These are phyloP conservation scores for Trichogramma pretiosum DNA, from an alignment of 1,140 invertebrate species.

Conservation along the genomic window DNA sequence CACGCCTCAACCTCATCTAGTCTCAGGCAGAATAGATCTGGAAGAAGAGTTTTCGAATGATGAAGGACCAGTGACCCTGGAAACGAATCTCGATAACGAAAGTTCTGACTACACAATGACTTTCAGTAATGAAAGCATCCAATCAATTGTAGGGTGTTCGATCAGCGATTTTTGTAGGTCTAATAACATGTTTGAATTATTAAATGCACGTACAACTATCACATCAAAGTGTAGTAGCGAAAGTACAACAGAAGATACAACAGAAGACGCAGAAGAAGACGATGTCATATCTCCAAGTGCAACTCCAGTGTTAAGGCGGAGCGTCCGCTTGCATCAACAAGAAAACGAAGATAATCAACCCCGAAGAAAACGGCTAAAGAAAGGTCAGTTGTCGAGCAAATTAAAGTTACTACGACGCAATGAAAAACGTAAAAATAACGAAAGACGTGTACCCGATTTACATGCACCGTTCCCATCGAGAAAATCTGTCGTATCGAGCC, in stretches of 20 bases:
- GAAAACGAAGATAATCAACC: conserved; percentile 27
- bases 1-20: conserved; percentile 24
- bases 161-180: conserved; percentile 14
- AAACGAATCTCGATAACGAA: conserved; percentile 33
- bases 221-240: background rate
- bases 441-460: no score
- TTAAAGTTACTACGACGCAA: conserved; percentile 22
- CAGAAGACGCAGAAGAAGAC: background rate
- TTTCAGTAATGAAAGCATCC: conserved; percentile 32
- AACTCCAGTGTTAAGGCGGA: conserved; percentile 34
- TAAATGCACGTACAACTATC: conserved; percentile 4
- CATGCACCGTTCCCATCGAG: no score
- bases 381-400: conserved; percentile 20
- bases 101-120: conserved; percentile 35
- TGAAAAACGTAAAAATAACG: conserved; percentile 32
- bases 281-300: no score
- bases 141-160: conserved; percentile 26
- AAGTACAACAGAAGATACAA: background rate
- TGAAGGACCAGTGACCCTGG: conserved; percentile 32
- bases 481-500: no score
- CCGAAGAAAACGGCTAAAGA: conserved; percentile 15
- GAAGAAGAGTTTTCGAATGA: conserved; percentile 30
- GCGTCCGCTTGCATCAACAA: conserved; percentile 36
- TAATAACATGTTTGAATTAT: conserved; percentile 12
- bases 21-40: conserved; percentile 35